Evolutionary conservation across 2,888 invertebrate genomes (phyloP).

Genomic region (Lycocerus yunnanus): DNA sequence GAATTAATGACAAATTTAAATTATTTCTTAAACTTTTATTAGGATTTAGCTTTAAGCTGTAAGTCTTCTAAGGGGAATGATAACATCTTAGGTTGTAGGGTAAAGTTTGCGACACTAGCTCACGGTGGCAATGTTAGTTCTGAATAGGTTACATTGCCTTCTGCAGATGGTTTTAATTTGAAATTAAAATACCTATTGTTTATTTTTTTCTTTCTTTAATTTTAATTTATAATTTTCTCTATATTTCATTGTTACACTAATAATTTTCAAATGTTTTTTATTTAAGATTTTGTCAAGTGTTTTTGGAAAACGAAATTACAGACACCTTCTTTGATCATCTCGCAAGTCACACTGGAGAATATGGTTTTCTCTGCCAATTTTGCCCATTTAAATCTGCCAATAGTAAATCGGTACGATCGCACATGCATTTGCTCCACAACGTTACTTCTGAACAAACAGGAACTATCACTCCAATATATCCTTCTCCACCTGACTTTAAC

Average conservation of each 20-base stretch:
- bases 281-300: slow-evolving; percentile 47
- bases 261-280: background rate
- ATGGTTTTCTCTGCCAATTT: slow-evolving; percentile 66
- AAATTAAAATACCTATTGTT: no score
- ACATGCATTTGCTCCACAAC: slow-evolving; percentile 40
- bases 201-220: no score
- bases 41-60: no score
- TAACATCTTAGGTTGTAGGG: no score
- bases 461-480: slow-evolving; percentile 32
- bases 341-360: slow-evolving; percentile 79
- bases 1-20: no score
- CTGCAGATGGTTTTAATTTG: no score
- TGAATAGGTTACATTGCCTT: no score
- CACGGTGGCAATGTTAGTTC: no score
- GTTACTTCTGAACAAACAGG: slow-evolving; percentile 42
- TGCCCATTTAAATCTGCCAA: slow-evolving; percentile 56
- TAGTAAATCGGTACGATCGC: slow-evolving; percentile 42
- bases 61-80: no score
- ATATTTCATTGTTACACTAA: background rate
- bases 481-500: slow-evolving; percentile 34
- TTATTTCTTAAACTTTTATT: no score
- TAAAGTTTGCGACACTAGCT: no score
- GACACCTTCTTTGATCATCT: slow-evolving; percentile 73
- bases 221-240: no score
- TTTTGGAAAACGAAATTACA: slow-evolving; percentile 32